Base-by-base conservation (phyloP, 2,113 vertebrate species). In the Triplophysa dalaica region DNA sequence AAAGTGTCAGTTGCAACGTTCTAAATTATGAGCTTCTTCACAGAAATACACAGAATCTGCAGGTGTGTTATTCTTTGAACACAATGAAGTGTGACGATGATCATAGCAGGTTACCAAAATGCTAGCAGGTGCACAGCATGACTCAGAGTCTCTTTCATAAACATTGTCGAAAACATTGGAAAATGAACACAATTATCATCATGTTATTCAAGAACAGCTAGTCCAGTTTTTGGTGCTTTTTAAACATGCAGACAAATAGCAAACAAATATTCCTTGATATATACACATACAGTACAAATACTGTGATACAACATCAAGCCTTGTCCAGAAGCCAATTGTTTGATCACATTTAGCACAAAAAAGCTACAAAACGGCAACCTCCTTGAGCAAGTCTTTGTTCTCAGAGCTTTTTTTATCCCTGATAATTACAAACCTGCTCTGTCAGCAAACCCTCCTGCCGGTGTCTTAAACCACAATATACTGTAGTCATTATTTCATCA, bases 401-500 rank as follows among this genome's bases (percentile, higher is more conserved):
- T 52, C n/a, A 52, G 65, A 52, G n/a, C 8, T 24, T 52, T 14
- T 52, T 69, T 75, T 65, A 75, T 77, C 56, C 21, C 26, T 72
- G 54, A 72, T 61, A 80, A 81, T 72, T 62, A 67, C 54, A 52
- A 67, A 19, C 52, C 70, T 68, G 45, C n/a, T 17, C 26, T 61
- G 21, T 67, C 54, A 68, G 58, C 33, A 8, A 45, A 50, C 54
- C 50, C 14, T 79, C 45, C 8, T 38, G 70, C 64, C 70, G 58
- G 48, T 65, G 50, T 14, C 60, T 64, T 29, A 79, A 79, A 79
- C 50, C 70, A 75, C 83, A 70, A 66, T 38, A 38, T 38, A 38
- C 33, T 65, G 56, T 79, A 73, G 70, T 70, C 48, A 63, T 78
- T 81, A 65, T 75, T 79, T 83, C 70, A 83, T 81, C 75, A 81